phyloP scores from a whole-genome alignment of 2,797 vertebrate genomes.

The Neosilurus mollespiculum region DNA sequence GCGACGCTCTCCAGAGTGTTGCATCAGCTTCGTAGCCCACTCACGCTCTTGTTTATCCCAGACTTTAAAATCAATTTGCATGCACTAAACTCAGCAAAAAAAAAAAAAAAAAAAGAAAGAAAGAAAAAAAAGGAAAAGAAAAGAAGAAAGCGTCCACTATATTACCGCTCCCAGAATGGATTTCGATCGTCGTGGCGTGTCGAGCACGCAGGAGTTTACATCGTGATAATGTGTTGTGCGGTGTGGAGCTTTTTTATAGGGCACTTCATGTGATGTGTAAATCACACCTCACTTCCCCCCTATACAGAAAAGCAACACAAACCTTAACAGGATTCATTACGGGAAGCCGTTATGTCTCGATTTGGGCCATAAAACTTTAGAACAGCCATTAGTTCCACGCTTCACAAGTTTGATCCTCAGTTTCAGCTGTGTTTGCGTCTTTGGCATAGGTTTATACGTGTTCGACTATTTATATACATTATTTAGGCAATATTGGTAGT shows the following conservation, averaged over 20 bases:
- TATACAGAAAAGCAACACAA: background rate
- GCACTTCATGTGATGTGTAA: slow-evolving; percentile 23
- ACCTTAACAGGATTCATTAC: slow-evolving; percentile 21
- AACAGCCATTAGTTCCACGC: slow-evolving; percentile 41
- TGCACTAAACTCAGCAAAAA: background rate
- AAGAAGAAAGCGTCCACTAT: background rate
- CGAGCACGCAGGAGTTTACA: slow-evolving; percentile 9
- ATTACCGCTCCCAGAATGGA: background rate
- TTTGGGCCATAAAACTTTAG: slow-evolving; percentile 38
- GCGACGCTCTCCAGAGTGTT: background rate
- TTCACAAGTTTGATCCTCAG: slow-evolving; percentile 1
- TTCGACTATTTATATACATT: background rate
- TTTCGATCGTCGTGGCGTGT: background rate
- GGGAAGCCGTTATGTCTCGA: slow-evolving; percentile 5
- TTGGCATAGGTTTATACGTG: background rate
- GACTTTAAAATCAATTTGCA: slow-evolving; percentile 10
- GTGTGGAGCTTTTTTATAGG: background rate
- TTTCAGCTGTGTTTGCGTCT: background rate
- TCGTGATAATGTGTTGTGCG: slow-evolving; percentile 12
- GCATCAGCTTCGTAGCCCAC: slow-evolving; percentile 1
- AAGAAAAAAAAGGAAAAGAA: background rate
- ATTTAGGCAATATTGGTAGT: background rate
- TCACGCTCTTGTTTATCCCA: slow-evolving; percentile 10
- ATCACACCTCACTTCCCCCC: slow-evolving; percentile 21
- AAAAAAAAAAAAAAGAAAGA: too few relatives aligned